Evolutionary conservation across 2,888 invertebrate genomes (phyloP).

Genomic region (Creontiades dilutus): DNA sequence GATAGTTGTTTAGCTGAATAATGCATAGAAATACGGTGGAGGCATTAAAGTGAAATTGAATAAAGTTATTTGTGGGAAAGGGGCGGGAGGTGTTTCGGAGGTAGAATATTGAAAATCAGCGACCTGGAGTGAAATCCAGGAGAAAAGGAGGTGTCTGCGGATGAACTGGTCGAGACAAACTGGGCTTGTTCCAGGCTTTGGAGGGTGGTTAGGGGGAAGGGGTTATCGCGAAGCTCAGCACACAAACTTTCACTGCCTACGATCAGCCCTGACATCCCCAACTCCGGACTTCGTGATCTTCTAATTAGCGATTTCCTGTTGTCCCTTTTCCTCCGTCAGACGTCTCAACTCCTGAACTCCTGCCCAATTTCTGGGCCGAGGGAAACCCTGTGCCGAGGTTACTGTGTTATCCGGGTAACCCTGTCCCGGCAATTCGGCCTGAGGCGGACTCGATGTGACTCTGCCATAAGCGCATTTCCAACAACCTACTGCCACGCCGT

Average conservation of each 20-base stretch:
- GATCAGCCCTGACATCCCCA: background rate
- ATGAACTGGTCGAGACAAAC: conserved; percentile 26
- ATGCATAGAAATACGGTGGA: conserved; percentile 34
- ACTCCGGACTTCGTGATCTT: background rate
- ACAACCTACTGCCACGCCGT: background rate
- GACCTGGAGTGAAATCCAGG: background rate
- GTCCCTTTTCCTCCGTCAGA: background rate
- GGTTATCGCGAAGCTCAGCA: background rate
- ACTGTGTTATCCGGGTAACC: background rate
- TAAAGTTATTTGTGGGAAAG: conserved; percentile 43
- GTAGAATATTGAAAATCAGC: conserved; percentile 46
- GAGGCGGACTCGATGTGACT: background rate
- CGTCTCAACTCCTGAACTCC: conserved; percentile 36
- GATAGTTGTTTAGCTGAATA: conserved; percentile 58
- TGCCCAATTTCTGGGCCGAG: background rate
- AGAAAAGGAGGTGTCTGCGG: background rate
- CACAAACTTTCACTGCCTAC: conserved; percentile 20
- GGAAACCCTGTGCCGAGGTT: background rate
- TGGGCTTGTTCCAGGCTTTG: background rate
- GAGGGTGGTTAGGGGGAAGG: background rate
- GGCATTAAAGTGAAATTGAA: conserved; percentile 60
- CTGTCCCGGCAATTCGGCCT: background rate
- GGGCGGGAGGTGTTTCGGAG: background rate
- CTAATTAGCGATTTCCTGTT: conserved; percentile 61
- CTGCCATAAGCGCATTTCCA: background rate